These are phyloP conservation scores for Romanogobio albipinnatus DNA, from an alignment of 2,113 vertebrate species.

Conservation along the genomic window DNA sequence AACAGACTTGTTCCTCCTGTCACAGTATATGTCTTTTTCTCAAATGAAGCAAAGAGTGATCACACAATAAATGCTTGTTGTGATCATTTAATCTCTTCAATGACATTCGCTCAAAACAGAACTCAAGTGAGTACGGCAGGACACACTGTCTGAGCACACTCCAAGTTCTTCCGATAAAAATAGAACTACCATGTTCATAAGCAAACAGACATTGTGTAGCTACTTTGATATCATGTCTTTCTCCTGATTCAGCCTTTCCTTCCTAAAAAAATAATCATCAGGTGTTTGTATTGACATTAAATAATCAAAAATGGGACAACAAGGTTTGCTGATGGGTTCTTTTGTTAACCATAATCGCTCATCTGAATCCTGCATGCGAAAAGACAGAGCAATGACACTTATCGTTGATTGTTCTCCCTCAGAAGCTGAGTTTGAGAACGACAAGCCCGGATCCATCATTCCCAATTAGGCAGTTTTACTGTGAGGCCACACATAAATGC, in stretches of 20 bases:
- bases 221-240: background rate
- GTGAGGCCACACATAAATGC: background rate
- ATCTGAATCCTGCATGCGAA: background rate
- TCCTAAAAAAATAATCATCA: background rate
- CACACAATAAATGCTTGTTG: slow-evolving; percentile 64
- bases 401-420: slow-evolving; percentile 3
- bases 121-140: slow-evolving; percentile 37
- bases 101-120: slow-evolving; percentile 54
- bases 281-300: slow-evolving; percentile 6
- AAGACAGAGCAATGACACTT: background rate
- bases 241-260: background rate
- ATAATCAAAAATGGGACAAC: slow-evolving; percentile 9
- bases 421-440: background rate
- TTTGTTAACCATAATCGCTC: slow-evolving; percentile 14
- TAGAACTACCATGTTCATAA: background rate
- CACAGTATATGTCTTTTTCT: slow-evolving; percentile 58
- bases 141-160: background rate
- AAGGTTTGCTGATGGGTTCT: background rate
- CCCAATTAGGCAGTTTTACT: slow-evolving; percentile 10
- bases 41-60: slow-evolving; percentile 47
- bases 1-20: slow-evolving; percentile 67
- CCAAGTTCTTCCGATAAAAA: background rate
- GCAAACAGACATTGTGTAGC: background rate
- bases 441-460: slow-evolving; percentile 4
- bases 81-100: slow-evolving; percentile 67